A percentile compares a stretch with the other conserved stretches of the same genome.
Evolutionary conservation across 2,113 vertebrate genomes (phyloP).

Genomic region (Chionomys nivalis): DNA sequence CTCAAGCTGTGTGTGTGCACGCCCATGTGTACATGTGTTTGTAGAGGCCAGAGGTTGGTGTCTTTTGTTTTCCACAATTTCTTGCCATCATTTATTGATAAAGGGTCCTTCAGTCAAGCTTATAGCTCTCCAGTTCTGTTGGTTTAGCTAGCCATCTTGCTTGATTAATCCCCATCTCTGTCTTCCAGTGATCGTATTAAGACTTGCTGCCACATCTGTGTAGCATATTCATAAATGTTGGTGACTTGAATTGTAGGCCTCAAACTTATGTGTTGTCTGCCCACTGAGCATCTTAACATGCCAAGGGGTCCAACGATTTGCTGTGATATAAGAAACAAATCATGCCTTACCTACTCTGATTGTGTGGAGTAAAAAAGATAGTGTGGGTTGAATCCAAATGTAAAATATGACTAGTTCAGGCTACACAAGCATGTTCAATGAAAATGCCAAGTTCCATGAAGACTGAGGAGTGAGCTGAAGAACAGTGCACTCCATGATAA

Average conservation of each 20-base stretch:
- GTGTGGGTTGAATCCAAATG: accelerated
- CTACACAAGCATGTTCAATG: not conserved
- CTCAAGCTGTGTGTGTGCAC: not conserved
- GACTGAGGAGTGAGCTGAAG: not conserved
- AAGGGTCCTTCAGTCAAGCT: not conserved
- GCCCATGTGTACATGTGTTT: not conserved
- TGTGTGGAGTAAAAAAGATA: not conserved
- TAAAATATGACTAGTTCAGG: not conserved
- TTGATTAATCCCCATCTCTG: not conserved
- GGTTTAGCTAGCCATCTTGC: not conserved
- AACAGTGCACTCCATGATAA: not conserved
- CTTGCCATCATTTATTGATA: not conserved
- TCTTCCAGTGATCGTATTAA: not conserved
- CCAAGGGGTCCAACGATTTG: not conserved
- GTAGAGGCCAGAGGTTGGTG: not conserved
- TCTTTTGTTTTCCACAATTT: not conserved
- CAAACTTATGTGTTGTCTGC: not conserved
- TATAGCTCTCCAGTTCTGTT: not conserved
- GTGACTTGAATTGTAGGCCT: not conserved
- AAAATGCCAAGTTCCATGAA: not conserved
- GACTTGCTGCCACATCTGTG: not conserved
- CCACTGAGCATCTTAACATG: not conserved
- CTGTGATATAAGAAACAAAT: not conserved
- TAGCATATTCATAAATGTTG: not conserved
- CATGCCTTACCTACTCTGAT: not conserved